phyloP scores from a whole-genome alignment of 1,140 invertebrate species.

The Drosophila neocordata region DNA sequence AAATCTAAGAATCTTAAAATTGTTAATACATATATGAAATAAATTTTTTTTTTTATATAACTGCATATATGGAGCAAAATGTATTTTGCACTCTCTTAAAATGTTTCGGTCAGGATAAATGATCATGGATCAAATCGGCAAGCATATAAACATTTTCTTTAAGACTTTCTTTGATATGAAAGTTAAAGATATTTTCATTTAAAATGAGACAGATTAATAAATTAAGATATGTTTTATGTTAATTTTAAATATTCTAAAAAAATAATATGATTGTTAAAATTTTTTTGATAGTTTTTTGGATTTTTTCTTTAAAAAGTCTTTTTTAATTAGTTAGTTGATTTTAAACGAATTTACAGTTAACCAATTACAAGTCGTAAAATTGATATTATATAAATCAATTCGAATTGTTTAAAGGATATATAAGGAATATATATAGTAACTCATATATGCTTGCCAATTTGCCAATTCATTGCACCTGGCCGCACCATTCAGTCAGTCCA shows the following conservation, averaged over 20 bases:
- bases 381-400: no score
- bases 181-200: no score
- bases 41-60: neutral
- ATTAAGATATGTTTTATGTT: neutral
- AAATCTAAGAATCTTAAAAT: constrained; percentile 4
- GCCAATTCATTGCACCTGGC: neutral
- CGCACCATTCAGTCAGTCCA: constrained; percentile 4
- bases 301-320: neutral
- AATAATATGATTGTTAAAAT: no score
- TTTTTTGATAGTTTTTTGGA: no score
- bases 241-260: no score
- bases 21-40: neutral
- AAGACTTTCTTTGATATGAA: constrained; percentile 4
- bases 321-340: neutral
- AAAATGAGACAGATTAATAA: no score
- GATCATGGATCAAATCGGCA: constrained; percentile 2
- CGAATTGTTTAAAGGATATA: neutral
- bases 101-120: neutral
- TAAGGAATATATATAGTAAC: neutral
- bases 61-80: constrained; percentile 2
- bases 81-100: constrained; percentile 6
- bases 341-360: neutral
- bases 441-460: constrained; percentile 2
- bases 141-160: no score
- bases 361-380: neutral